phyloP scores from a whole-genome alignment of 2,797 vertebrate genomes.

The Alectoris magna region DNA sequence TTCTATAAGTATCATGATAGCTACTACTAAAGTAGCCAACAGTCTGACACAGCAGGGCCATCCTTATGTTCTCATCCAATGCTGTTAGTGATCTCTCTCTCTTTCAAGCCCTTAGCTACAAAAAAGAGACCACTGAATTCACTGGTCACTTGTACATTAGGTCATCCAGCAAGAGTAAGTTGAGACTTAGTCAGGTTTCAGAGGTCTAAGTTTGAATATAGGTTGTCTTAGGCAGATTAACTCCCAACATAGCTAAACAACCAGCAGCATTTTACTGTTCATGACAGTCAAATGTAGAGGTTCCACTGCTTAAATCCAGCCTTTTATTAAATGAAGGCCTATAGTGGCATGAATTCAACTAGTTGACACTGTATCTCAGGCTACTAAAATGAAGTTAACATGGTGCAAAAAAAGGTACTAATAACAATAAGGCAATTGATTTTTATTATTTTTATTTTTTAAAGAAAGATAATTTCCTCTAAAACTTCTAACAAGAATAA shows the following conservation, averaged over 20 bases:
- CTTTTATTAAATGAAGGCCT: neutral
- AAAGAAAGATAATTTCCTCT: neutral
- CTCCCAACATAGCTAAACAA: neutral
- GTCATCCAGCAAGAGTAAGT: neutral
- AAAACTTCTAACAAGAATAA: neutral
- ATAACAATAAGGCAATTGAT: neutral
- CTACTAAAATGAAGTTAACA: neutral
- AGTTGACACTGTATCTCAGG: neutral
- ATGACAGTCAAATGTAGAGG: neutral
- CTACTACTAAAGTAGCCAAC: neutral
- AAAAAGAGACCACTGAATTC: neutral
- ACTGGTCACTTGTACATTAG: neutral
- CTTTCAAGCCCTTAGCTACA: neutral
- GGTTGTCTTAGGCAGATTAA: neutral
- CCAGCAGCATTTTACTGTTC: neutral
- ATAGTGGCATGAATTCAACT: neutral
- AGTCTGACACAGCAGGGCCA: neutral
- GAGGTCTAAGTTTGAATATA: neutral
- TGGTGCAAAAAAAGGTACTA: neutral
- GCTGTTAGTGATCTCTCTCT: neutral
- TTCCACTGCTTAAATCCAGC: neutral
- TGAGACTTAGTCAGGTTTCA: neutral
- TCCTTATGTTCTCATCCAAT: neutral
- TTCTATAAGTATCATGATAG: neutral
- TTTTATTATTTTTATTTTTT: neutral